Evolutionary conservation across 2,113 vertebrate genomes (phyloP), one percentile per base, ranked within the genome.

Genomic region (Micronycteris hirsuta): DNA sequence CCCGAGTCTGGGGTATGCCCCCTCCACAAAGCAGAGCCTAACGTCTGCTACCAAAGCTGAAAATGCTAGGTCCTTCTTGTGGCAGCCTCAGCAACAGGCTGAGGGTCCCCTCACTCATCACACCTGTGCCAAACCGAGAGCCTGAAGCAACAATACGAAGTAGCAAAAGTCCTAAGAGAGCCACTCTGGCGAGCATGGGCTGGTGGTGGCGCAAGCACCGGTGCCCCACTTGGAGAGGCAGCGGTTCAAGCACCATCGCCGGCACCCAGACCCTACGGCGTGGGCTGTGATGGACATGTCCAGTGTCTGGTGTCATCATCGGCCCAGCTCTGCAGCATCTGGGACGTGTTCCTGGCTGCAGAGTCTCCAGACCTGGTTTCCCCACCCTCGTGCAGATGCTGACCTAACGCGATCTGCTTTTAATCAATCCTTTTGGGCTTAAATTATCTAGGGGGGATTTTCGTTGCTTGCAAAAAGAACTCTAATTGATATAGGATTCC

Each of bases 201-300:
- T 31, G 4, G 19, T 16, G 13, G 13, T 5, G 43, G 15, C 2
- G 2, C 5, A 20, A 81, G 73, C 36, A 20, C 45, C 3, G 5
- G 17, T 0, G 7, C 31, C 45, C 17, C 6, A 20, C 54, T 31
- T 8, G 3, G 43, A 65, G 36, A 63, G 70, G 47, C 20, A 31
- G n/a, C 1, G 1, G 20, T 1, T 15, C 86, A 3, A 0, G 1
- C 12, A 20, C 13, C 14, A 24, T 26, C 33, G 43, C 43, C 89
- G 24, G 7, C 1, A 12, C 16, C 71, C n/a, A 14, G 65, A 4
- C 0, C 24, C 52, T 20, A 52, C 2, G 15, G 36, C 0, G 4
- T 0, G 24, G 3, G 24, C n/a, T 36, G 15, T 15, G 54, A 52
- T 1, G 2, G 41, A 68, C 10, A 0, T 33, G 87, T 38, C 68